These are phyloP conservation scores for Palythoa grandiflora DNA, from an alignment of 92 coral and sea anemone genomes.

Conservation along the genomic window DNA sequence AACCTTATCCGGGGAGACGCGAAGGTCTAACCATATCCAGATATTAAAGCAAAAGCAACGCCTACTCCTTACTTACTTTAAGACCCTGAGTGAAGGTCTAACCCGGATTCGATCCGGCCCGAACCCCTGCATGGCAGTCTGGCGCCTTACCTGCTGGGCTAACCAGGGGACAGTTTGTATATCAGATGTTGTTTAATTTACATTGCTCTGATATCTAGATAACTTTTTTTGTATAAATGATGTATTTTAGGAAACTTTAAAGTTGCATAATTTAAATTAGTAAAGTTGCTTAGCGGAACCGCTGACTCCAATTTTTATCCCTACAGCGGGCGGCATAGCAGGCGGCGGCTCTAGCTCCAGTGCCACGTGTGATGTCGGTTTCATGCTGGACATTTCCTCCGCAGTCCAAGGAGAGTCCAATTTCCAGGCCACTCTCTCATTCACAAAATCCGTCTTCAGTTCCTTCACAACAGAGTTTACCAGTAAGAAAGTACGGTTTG, in stretches of 20 bases:
- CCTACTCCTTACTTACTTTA: too few relatives aligned
- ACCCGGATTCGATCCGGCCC: too few relatives aligned
- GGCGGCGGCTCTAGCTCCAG: not conserved
- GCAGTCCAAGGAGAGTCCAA: slow-evolving; percentile 61
- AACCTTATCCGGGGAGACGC: too few relatives aligned
- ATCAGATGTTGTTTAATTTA: too few relatives aligned
- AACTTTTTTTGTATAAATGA: too few relatives aligned
- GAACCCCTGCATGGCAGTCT: too few relatives aligned
- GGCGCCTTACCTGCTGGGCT: too few relatives aligned
- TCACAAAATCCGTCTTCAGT: slow-evolving; percentile 53
- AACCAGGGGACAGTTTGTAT: too few relatives aligned
- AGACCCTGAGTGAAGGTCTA: too few relatives aligned
- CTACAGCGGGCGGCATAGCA: slow-evolving; percentile 13
- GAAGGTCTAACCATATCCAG: too few relatives aligned
- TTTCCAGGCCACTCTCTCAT: slow-evolving; percentile 57
- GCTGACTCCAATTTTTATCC: not conserved
- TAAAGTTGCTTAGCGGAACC: not conserved
- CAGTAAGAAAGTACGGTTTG: slow-evolving; percentile 48
- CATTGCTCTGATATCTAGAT: too few relatives aligned
- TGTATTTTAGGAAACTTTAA: not conserved
- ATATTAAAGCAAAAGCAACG: too few relatives aligned
- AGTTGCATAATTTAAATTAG: not conserved
- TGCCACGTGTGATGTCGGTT: slow-evolving; percentile 61
- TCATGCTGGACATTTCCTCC: slow-evolving; percentile 70
- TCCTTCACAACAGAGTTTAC: slow-evolving; percentile 47